Percentiles rank a stretch among this genome's conserved stretches.
These are phyloP conservation scores for Nebria ingens DNA, from an alignment of 1,140 invertebrate genomes.

Conservation along the genomic window DNA sequence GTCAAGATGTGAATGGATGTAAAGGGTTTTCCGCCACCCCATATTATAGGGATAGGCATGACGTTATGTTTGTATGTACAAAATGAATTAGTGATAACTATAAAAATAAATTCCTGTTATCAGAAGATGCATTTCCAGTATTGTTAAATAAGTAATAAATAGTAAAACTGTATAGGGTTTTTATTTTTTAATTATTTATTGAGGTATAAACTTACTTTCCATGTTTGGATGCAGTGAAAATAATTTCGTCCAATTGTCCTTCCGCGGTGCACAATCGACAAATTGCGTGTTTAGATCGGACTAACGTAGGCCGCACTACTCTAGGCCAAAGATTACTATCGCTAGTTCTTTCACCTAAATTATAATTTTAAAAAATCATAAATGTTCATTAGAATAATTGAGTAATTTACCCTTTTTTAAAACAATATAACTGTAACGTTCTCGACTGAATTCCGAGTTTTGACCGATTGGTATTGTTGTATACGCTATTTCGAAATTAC, in stretches of 20 bases:
- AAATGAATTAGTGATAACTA: constrained; percentile 8
- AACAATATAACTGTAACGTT: constrained; percentile 54
- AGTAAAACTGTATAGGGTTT: constrained; percentile 11
- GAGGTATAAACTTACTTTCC: constrained; percentile 53
- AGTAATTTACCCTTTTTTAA: constrained; percentile 59
- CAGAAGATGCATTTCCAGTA: no score
- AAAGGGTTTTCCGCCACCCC: no score
- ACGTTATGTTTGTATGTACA: no score
- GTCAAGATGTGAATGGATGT: no score
- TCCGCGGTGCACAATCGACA: constrained; percentile 66
- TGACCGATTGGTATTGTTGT: constrained; percentile 41
- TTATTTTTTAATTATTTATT: no score
- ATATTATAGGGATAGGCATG: no score
- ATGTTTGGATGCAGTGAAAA: constrained; percentile 63
- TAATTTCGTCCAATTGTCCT: constrained; percentile 64
- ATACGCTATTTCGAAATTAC: constrained; percentile 65
- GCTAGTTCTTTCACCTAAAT: constrained; percentile 35
- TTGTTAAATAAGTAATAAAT: constrained; percentile 18
- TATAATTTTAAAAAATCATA: constrained; percentile 10
- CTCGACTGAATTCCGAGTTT: constrained; percentile 33
- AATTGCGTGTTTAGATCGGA: constrained; percentile 56
- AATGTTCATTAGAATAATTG: constrained; percentile 10
- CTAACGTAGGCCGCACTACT: constrained; percentile 54
- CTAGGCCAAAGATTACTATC: constrained; percentile 60
- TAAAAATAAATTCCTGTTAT: neutral